Evolutionary conservation across 2,888 invertebrate species (phyloP), one percentile per base, ranked within the genome.

Genomic region (Prosopocoilus inquinatus): DNA sequence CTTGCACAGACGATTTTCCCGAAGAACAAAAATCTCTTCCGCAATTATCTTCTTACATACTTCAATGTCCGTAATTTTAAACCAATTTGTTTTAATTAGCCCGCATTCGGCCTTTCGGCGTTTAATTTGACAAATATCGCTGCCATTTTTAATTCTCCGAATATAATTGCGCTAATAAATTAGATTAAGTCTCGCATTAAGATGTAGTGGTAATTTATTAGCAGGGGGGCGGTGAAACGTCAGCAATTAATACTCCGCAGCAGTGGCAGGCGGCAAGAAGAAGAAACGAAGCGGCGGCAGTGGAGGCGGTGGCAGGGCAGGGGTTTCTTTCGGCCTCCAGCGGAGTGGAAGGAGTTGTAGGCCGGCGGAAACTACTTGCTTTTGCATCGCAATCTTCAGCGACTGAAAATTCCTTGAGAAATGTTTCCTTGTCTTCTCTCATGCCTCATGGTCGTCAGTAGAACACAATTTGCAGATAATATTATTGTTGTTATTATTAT

Each of bases 311-410:
- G 72, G 70, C 76, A 81, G 76, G 64, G 80, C 78, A 91, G 90
- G 91, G 90, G 91, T 91, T 91, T 91, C 90, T 90, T 90, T 90
- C 90, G 90, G 91, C 90, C 90, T 91, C 90, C 90, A 90, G 90
- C 89, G 86, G 86, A 82, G 72, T 70, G 72, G 74, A 75, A 73
- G 78, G 77, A 76, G 82, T 88, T 90, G 91, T 91, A 91, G 91
- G 91, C 91, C 91, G 91, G 90, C 90, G 90, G 90, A 91, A 91
- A 91, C 90, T 91, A 90, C 90, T 91, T 90, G 90, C 90, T 80
- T 81, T 68, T 64, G 58, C 58, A 56, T 61, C 57, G 49, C 53
- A 48, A 28, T 5, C 20, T 28, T 28, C 20, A 28, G 20, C 2
- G 20, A 28, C 3, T 16, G 16, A 16, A 16, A 16, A 16, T 16